phyloP scores from a whole-genome alignment of 2,113 vertebrate species.

The Paratilapia polleni region DNA sequence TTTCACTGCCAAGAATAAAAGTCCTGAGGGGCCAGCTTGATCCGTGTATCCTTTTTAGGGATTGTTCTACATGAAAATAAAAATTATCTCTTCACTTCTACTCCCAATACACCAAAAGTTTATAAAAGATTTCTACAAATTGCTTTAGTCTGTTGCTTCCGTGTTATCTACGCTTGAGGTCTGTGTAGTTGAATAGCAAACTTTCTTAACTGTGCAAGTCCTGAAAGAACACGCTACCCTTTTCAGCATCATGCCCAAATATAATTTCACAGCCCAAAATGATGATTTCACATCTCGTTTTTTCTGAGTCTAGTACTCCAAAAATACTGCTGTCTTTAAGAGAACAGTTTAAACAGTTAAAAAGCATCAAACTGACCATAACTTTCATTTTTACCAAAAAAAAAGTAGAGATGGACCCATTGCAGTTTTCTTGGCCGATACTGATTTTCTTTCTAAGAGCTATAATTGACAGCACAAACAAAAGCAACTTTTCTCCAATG shows the following conservation, averaged over 20 bases:
- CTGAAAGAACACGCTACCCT: no score
- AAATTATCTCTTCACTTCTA: neutral
- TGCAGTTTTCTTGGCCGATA: no score
- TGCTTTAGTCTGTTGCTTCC: neutral
- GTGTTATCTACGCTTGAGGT: neutral
- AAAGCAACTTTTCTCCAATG: neutral
- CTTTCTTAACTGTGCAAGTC: neutral
- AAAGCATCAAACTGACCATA: no score
- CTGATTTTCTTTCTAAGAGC: neutral
- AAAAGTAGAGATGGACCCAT: no score
- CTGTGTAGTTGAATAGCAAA: neutral
- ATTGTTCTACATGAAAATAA: neutral
- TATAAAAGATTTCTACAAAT: neutral
- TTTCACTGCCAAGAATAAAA: constrained; percentile 20
- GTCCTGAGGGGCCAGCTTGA: constrained; percentile 1
- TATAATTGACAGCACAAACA: neutral
- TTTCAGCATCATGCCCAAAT: neutral
- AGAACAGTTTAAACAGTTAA: neutral
- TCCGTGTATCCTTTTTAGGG: neutral
- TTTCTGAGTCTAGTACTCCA: neutral
- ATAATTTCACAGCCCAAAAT: neutral
- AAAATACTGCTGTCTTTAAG: neutral
- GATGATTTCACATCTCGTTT: neutral
- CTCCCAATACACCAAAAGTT: neutral
- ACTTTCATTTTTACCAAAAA: no score